Evolutionary conservation across 2,888 invertebrate species (phyloP).

Genomic region (Tinea trinotella): DNA sequence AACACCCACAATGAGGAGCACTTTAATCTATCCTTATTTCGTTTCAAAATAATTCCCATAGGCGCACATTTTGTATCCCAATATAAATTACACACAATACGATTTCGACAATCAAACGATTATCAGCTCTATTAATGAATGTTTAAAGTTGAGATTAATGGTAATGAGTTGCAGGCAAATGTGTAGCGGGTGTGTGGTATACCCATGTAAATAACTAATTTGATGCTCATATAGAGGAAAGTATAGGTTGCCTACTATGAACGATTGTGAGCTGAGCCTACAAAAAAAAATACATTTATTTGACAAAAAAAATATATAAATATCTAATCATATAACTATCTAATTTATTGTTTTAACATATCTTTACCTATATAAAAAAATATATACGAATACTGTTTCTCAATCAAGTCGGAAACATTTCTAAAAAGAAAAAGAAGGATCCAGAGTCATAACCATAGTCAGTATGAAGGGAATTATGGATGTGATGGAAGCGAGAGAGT

Average conservation of each 20-base stretch:
- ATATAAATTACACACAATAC: not conserved
- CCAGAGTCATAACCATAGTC: no score
- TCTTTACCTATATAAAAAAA: no score
- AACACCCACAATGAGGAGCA: slow-evolving; percentile 8
- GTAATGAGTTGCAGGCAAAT: not conserved
- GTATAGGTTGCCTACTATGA: not conserved
- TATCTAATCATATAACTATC: no score
- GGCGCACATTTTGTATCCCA: slow-evolving; percentile 5
- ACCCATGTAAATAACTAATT: slow-evolving; percentile 18
- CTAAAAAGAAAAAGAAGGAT: no score
- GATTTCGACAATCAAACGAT: not conserved
- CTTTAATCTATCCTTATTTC: slow-evolving; percentile 18
- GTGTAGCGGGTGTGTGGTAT: not conserved
- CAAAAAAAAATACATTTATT: no score
- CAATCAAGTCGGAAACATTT: no score
- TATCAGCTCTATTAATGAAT: not conserved
- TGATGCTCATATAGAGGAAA: slow-evolving; percentile 1
- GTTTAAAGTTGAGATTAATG: not conserved
- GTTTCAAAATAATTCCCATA: slow-evolving; percentile 17
- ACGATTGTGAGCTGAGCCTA: not conserved
- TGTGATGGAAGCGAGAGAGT: no score
- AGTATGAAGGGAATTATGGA: no score
- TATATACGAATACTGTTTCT: no score
- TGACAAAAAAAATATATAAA: no score
- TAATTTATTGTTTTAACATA: no score